These are phyloP conservation scores for Dendrocincla fuliginosa DNA, from an alignment of 2,797 vertebrate genomes.

Conservation along the genomic window DNA sequence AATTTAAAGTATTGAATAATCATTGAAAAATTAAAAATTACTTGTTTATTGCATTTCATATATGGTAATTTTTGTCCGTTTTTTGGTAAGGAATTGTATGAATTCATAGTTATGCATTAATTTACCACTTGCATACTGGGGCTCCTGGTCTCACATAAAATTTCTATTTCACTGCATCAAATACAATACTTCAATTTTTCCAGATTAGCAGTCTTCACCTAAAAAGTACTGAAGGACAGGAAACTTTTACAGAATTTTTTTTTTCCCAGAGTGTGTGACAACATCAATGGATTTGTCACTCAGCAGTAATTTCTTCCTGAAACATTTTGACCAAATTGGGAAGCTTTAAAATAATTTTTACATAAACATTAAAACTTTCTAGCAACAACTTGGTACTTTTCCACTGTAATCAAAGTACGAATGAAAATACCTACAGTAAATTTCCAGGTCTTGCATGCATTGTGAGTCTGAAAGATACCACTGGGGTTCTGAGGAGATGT, in stretches of 20 bases:
- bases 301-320: background rate
- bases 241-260: background rate
- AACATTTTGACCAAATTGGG: background rate
- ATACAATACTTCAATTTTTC: background rate
- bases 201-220: constrained; percentile 25
- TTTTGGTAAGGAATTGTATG: background rate
- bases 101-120: background rate
- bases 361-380: background rate
- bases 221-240: constrained; percentile 25
- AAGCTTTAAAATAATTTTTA: background rate
- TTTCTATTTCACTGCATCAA: background rate
- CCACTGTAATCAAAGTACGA: background rate
- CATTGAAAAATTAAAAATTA: background rate
- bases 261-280: background rate
- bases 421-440: background rate
- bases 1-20: background rate
- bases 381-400: background rate
- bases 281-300: background rate
- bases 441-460: background rate
- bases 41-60: background rate
- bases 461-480: background rate
- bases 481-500: background rate
- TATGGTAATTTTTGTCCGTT: rapidly evolving
- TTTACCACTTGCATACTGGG: background rate
- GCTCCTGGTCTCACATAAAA: background rate